These are phyloP conservation scores for Ophioninae sp. DNA, from an alignment of 2,888 invertebrate species.

Conservation along the genomic window DNA sequence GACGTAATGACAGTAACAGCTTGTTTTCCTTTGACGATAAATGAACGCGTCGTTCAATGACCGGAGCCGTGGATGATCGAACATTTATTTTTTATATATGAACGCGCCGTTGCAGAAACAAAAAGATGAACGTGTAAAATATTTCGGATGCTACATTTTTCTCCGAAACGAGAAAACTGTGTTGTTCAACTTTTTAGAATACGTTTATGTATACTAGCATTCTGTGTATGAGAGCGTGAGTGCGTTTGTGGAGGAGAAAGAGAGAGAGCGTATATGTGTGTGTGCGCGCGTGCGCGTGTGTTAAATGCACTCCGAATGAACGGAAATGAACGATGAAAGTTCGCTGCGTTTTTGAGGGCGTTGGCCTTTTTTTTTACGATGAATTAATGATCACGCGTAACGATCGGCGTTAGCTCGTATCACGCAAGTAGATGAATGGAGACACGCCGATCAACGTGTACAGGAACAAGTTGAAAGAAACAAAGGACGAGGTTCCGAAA, in stretches of 20 bases:
- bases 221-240: slow-evolving; percentile 23
- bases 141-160: slow-evolving; percentile 20
- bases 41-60: slow-evolving; percentile 43
- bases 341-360: slow-evolving; percentile 36
- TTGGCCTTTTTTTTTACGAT: slow-evolving; percentile 59
- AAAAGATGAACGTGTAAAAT: slow-evolving; percentile 26
- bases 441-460: no score
- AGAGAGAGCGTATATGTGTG: slow-evolving; percentile 19
- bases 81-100: slow-evolving; percentile 60
- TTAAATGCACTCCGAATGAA: slow-evolving; percentile 37
- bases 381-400: no score
- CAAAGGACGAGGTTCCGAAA: no score
- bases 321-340: slow-evolving; percentile 16
- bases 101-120: slow-evolving; percentile 51
- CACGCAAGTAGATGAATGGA: no score
- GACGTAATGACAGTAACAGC: slow-evolving; percentile 2
- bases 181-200: slow-evolving; percentile 29
- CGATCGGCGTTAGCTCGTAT: no score
- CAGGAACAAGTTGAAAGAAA: no score
- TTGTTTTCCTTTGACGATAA: slow-evolving; percentile 46
- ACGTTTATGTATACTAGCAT: slow-evolving; percentile 30
- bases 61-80: slow-evolving; percentile 32
- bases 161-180: slow-evolving; percentile 27
- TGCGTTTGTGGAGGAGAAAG: neutral
- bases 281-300: slow-evolving; percentile 31